Evolutionary conservation across 2,113 vertebrate species (phyloP), one percentile per base, ranked within the genome.

Genomic region (western clawed frog (Xenopus tropicalis)): DNA sequence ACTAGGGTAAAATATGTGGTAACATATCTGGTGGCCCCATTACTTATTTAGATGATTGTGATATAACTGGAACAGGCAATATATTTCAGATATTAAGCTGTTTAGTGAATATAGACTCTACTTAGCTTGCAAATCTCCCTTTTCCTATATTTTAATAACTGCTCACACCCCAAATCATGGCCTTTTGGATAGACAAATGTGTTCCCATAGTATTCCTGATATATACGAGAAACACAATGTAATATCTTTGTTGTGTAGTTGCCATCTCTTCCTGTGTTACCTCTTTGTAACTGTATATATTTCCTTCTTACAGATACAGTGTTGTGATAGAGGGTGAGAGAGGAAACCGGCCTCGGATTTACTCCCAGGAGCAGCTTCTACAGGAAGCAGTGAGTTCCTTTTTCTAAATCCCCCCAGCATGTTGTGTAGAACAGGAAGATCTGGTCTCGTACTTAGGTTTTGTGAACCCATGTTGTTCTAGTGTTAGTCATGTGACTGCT

Each of bases 321-420:
- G 90, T 98, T 78, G 86, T 94, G 84, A 93, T 98, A 11, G 93
- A 97, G 44, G 96, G 97, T 0, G 96, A 98, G 86, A 85, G 96
- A 82, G 94, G 95, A 80, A 95, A 96, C 86, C 91, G 94, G 57
- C 93, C 93, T 74, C 91, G 93, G 59, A 90, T 98, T 86, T 98
- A 98, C 86, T 98, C 97, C 0, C 84, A 94, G 90, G 95, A 97
- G 84, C 96, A 98, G 83, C 91, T 98, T 82, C 88, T 97, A 69
- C 94, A 95, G 89, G 95, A 97, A 88, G 97, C 95, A 54, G 97
- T 98, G 85, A 96, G 96, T 83, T 86, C 77, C 71, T 43, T 22
- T 63, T 46, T 25, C 14, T n/a, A 16, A 54, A 54, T 54, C 52
- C 52, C 52, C 52, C 29, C 8, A 10, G 52, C n/a, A 10, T n/a